Conservation (phyloP, 2,888 invertebrate species). For the Limnephilus auricula region DNA sequence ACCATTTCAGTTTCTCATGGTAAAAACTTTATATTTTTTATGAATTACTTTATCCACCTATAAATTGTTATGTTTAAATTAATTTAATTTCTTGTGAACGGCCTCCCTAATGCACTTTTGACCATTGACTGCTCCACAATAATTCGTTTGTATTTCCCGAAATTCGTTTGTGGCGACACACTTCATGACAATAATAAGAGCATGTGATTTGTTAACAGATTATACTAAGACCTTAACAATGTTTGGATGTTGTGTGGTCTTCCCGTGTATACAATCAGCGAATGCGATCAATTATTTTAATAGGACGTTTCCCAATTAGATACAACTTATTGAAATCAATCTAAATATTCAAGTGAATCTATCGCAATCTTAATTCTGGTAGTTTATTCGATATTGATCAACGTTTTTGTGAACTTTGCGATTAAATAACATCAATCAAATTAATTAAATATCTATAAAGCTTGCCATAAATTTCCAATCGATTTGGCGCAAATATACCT, state of each 20-base stretch:
- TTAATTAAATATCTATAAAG: not conserved
- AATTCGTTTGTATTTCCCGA: constrained; percentile 56
- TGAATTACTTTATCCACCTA: too few species aligned
- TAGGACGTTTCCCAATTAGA: constrained; percentile 27
- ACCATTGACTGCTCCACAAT: not conserved
- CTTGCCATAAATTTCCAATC: not conserved
- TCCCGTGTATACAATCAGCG: not conserved
- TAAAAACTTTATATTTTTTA: too few species aligned
- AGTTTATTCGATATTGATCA: not conserved
- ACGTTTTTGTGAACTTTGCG: not conserved
- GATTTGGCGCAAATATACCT: not conserved
- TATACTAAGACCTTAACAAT: not conserved
- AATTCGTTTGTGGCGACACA: constrained; percentile 59
- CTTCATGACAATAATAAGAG: constrained; percentile 18
- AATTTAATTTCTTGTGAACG: not conserved
- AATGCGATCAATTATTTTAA: constrained; percentile 25
- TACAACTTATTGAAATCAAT: constrained; percentile 11
- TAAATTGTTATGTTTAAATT: too few species aligned
- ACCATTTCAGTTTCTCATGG: too few species aligned
- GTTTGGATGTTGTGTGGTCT: constrained; percentile 1
- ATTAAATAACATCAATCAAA: not conserved
- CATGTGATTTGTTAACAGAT: not conserved
- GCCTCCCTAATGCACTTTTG: not conserved
- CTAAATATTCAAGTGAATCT: not conserved
- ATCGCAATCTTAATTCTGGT: not conserved